Base-by-base conservation (phyloP, 1,140 invertebrate genomes). In the Macrobrachium rosenbergii region DNA sequence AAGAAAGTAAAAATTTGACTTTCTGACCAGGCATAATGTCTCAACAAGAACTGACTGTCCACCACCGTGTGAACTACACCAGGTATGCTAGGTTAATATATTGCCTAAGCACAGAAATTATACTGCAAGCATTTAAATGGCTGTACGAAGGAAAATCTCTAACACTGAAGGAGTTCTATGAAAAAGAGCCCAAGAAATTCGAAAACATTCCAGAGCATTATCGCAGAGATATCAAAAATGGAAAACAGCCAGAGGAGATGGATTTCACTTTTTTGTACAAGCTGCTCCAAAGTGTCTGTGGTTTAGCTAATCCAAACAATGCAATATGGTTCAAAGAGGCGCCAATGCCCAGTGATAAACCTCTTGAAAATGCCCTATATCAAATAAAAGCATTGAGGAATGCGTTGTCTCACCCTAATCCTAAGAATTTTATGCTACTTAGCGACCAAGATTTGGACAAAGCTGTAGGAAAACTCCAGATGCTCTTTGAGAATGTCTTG, bases 21-120 rank as follows among this genome's bases (percentile, higher is more conserved):
- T 10, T 10, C 2, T 52, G 6, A 52, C 8, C 52, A 52, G 12
- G 52, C 52, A 52, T 0, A 52, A 52, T 52, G 52, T 52, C 8
- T 12, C 7, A 12, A 0, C 7, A 52, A 52, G 8, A 10, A 52
- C 8, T 52, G 52, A 5, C 7, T 52, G 2, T 8, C 12, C 52
- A 83, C 58, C 69, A 82, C 52, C 10, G 64, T 19, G 19, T 83
- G 7, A 83, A 83, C 72, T 83, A 63, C 60, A 23, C 72, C 72
- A 52, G 82, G 12, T 0, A 45, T 21, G 19, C 16, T 14, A 28
- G 82, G 58, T 62, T 83, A 23, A 21, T 62, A 5, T 0, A 37
- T 8, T 43, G 28, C 23, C n/a, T 76, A 43, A 21, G 52, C 23
- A n/a, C 45, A n/a, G 58, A 60, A 17, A 63, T 43, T 21, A 76